Evolutionary conservation across 2,888 invertebrate species (phyloP).

Genomic region (Sussaba pulchella): DNA sequence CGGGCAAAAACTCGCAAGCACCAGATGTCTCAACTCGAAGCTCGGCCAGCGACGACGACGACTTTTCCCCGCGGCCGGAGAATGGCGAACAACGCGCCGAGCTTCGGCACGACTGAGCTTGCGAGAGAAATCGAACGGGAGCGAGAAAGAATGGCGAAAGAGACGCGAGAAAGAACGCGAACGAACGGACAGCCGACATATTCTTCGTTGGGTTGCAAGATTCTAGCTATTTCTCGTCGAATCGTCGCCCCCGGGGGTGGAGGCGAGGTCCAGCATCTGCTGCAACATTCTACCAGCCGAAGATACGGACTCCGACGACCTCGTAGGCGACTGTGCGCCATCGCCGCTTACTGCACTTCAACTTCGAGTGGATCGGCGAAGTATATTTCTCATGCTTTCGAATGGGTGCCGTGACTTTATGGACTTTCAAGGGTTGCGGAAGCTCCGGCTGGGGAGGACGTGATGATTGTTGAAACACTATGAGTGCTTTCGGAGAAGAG

Average conservation of each 20-base stretch:
- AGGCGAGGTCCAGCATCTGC: slow-evolving; percentile 58
- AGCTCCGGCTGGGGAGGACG: too few relatives aligned
- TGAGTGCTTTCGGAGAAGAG: too few relatives aligned
- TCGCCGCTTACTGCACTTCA: slow-evolving; percentile 16
- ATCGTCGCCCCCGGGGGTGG: slow-evolving; percentile 38
- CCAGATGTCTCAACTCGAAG: slow-evolving; percentile 64
- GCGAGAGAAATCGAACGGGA: slow-evolving; percentile 25
- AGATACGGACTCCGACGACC: slow-evolving; percentile 25
- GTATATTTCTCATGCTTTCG: too few relatives aligned
- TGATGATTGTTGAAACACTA: too few relatives aligned
- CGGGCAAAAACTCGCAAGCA: slow-evolving; percentile 60
- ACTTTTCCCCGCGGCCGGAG: slow-evolving; percentile 33
- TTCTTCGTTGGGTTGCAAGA: slow-evolving; percentile 43
- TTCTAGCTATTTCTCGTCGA: slow-evolving; percentile 45
- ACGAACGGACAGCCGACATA: slow-evolving; percentile 46
- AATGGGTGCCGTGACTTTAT: too few relatives aligned
- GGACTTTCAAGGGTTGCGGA: too few relatives aligned
- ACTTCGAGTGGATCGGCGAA: background rate
- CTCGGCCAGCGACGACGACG: slow-evolving; percentile 48
- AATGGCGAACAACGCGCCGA: slow-evolving; percentile 5
- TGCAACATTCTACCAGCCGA: slow-evolving; percentile 44
- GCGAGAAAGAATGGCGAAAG: slow-evolving; percentile 5
- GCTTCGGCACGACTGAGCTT: slow-evolving; percentile 43
- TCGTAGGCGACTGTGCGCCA: slow-evolving; percentile 48
- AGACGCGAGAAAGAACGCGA: slow-evolving; percentile 23